Evolutionary conservation across 2,888 invertebrate genomes (phyloP).

Genomic region (Gastracanthus pulcherrimus): DNA sequence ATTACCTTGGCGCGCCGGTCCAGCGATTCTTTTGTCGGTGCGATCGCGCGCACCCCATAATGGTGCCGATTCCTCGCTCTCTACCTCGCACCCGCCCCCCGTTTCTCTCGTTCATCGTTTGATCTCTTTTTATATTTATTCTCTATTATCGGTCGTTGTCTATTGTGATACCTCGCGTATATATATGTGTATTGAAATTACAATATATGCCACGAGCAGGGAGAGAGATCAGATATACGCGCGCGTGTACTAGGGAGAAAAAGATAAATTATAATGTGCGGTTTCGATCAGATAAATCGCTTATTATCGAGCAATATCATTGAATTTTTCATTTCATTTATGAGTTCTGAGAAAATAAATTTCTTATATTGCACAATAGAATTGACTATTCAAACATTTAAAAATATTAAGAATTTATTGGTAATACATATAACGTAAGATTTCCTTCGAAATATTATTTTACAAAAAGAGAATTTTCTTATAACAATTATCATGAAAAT

Average conservation of each 20-base stretch:
- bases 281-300: background rate
- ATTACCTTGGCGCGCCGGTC: slow-evolving; percentile 57
- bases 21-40: slow-evolving; percentile 56
- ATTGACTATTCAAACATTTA: too few relatives aligned
- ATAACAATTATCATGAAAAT: too few relatives aligned
- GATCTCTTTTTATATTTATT: slow-evolving; percentile 15
- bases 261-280: background rate
- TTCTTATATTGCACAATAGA: too few relatives aligned
- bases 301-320: background rate
- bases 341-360: background rate
- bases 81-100: background rate
- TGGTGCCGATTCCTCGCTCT: slow-evolving; percentile 15
- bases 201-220: slow-evolving; percentile 57
- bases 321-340: background rate
- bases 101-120: background rate
- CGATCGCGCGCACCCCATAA: slow-evolving; percentile 39
- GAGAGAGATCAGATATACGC: slow-evolving; percentile 2
- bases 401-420: too few relatives aligned
- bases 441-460: too few relatives aligned
- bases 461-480: too few relatives aligned
- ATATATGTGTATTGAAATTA: slow-evolving; percentile 38
- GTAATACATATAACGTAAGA: too few relatives aligned
- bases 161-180: background rate
- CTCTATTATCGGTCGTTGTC: slow-evolving; percentile 5
- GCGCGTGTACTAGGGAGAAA: background rate